Conservation (phyloP, 2,113 vertebrate genomes). For the Nyctibius bracteatus region DNA sequence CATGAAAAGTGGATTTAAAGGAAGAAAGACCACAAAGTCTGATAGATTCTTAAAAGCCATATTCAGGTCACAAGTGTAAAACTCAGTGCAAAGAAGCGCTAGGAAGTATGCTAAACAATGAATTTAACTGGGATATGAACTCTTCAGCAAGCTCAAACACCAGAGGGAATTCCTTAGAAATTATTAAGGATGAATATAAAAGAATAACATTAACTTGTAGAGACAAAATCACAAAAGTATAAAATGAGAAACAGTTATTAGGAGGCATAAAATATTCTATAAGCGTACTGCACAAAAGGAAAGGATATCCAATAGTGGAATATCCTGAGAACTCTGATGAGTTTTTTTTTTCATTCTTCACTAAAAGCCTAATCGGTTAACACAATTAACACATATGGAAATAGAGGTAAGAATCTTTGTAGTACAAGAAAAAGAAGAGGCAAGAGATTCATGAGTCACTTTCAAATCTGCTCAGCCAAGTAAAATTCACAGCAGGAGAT, state of each 20-base stretch:
- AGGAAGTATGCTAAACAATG: not conserved
- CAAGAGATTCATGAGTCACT: not conserved
- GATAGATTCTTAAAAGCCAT: not conserved
- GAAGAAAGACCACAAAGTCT: not conserved
- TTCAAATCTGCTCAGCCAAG: constrained; percentile 14
- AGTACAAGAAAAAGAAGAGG: not conserved
- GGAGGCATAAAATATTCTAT: not conserved
- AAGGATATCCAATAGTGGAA: not conserved
- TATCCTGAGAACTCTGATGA: not conserved
- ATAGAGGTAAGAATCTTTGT: not conserved
- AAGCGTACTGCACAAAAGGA: not conserved
- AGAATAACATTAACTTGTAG: not conserved
- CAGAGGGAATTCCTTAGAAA: not conserved
- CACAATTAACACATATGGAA: not conserved
- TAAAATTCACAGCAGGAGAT: constrained; percentile 21
- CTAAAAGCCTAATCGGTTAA: not conserved
- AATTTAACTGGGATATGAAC: not conserved
- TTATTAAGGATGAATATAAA: not conserved
- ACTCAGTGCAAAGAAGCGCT: not conserved
- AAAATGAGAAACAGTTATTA: not conserved
- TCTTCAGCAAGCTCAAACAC: not conserved
- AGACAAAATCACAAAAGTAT: not conserved
- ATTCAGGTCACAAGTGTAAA: not conserved
- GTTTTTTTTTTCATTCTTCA: not conserved
- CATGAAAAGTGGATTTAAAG: not conserved